These are phyloP conservation scores for Agriotes lineatus DNA, from an alignment of 2,888 invertebrate genomes.

Conservation along the genomic window DNA sequence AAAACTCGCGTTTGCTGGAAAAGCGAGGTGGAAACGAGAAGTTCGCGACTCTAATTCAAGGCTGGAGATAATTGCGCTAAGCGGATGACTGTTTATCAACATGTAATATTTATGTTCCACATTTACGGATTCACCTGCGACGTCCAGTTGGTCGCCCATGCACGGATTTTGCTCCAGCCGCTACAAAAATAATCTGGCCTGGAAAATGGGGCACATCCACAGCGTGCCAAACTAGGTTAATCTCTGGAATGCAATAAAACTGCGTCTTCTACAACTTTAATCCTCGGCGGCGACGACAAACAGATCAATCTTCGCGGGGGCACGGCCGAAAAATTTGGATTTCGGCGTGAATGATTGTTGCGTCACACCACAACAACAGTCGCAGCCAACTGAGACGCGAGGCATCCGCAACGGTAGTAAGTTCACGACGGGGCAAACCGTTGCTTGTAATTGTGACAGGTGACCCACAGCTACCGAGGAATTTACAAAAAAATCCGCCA, in stretches of 20 bases:
- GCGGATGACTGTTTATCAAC: slow-evolving; percentile 5
- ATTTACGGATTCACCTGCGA: not conserved
- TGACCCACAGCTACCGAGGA: slow-evolving; percentile 31
- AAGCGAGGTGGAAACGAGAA: not conserved
- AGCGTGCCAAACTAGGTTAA: not conserved
- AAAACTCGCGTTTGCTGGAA: not conserved
- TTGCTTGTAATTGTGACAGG: slow-evolving; percentile 33
- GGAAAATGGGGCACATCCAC: not conserved
- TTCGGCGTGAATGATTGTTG: slow-evolving; percentile 2
- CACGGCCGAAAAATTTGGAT: too few relatives aligned
- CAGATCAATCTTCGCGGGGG: too few relatives aligned
- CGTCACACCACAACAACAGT: slow-evolving; percentile 16
- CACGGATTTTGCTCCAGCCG: slow-evolving; percentile 12
- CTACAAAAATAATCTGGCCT: slow-evolving; percentile 6
- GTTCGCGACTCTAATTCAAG: not conserved
- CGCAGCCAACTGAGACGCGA: slow-evolving; percentile 8
- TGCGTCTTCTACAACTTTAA: too few relatives aligned
- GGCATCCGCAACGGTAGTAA: slow-evolving; percentile 3
- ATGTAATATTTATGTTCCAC: slow-evolving; percentile 10
- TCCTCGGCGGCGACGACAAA: too few relatives aligned
- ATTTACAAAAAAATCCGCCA: slow-evolving; percentile 1
- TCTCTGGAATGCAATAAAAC: slow-evolving; percentile 1
- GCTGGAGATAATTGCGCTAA: slow-evolving; percentile 7
- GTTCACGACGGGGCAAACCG: slow-evolving; percentile 21
- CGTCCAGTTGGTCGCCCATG: slow-evolving; percentile 2